Percentiles rank a stretch among this genome's conserved stretches.
Conservation (phyloP, 2,888 invertebrate species). For the Merodon equestris region DNA sequence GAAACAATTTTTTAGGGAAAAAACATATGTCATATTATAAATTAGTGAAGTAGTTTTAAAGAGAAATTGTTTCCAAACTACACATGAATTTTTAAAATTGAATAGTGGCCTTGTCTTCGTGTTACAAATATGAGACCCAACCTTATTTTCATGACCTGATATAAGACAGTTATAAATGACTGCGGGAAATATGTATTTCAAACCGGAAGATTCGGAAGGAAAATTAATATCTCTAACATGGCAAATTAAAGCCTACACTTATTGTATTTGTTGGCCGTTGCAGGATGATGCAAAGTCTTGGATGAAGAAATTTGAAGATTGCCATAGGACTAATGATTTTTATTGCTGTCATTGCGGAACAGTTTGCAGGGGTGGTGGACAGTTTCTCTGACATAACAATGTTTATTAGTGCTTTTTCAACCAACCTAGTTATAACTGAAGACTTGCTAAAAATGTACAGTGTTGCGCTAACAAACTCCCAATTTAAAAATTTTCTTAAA, state of each 20-base stretch:
- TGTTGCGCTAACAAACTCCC: slow-evolving; percentile 68
- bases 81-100: too few species aligned
- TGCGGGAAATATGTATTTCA: too few species aligned
- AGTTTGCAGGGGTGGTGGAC: slow-evolving; percentile 71
- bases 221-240: slow-evolving; percentile 31
- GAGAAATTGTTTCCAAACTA: too few species aligned
- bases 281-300: slow-evolving; percentile 22
- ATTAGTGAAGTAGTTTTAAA: too few species aligned
- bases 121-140: too few species aligned
- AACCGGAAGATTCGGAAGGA: too few species aligned
- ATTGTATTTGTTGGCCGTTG: slow-evolving; percentile 32
- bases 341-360: slow-evolving; percentile 71
- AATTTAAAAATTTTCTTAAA: slow-evolving; percentile 71
- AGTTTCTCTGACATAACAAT: slow-evolving; percentile 71
- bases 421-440: slow-evolving; percentile 72
- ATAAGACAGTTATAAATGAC: too few species aligned
- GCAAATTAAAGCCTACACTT: slow-evolving; percentile 39
- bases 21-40: too few species aligned
- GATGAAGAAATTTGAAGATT: not conserved
- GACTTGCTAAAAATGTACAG: slow-evolving; percentile 71
- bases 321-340: slow-evolving; percentile 66
- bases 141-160: too few species aligned
- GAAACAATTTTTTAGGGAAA: too few species aligned
- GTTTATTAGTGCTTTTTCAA: slow-evolving; percentile 72
- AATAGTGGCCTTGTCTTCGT: too few species aligned